phyloP scores from a whole-genome alignment of 2,113 vertebrate genomes.

The Pyrgilauda ruficollis region DNA sequence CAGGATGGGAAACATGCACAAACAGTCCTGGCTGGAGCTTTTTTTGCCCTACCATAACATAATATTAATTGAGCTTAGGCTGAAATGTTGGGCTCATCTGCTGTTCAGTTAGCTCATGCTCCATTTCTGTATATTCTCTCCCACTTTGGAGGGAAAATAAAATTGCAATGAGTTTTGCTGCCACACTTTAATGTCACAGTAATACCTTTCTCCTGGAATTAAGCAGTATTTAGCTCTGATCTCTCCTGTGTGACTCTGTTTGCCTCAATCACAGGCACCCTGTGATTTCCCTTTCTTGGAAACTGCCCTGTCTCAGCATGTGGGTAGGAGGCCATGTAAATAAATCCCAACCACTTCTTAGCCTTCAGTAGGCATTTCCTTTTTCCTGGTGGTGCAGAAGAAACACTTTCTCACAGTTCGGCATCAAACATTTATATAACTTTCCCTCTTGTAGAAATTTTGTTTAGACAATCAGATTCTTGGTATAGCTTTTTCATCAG shows the following conservation, averaged over 20 bases:
- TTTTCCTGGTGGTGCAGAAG: constrained; percentile 52
- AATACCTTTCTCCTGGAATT: background rate
- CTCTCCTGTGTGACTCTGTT: background rate
- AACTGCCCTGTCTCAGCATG: constrained; percentile 22
- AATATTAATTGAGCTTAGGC: background rate
- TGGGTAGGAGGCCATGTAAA: constrained; percentile 51
- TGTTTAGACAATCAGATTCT: constrained; percentile 31
- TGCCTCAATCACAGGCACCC: background rate
- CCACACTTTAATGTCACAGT: background rate
- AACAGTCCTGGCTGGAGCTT: background rate
- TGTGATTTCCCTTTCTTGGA: constrained; percentile 45
- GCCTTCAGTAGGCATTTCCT: constrained; percentile 56
- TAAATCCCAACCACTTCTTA: constrained; percentile 63
- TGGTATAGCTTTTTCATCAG: background rate
- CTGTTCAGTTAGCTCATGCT: background rate
- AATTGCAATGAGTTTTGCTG: background rate
- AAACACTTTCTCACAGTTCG: constrained; percentile 56
- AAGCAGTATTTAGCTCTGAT: background rate
- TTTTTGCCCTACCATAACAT: background rate
- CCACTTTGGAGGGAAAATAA: background rate
- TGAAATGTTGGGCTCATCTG: background rate
- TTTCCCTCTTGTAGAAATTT: constrained; percentile 26
- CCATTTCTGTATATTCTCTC: background rate
- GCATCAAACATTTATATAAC: constrained; percentile 35
- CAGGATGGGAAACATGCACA: background rate